These are phyloP conservation scores for Solenopsis invicta DNA, from an alignment of 1,140 invertebrate genomes.

Conservation along the genomic window DNA sequence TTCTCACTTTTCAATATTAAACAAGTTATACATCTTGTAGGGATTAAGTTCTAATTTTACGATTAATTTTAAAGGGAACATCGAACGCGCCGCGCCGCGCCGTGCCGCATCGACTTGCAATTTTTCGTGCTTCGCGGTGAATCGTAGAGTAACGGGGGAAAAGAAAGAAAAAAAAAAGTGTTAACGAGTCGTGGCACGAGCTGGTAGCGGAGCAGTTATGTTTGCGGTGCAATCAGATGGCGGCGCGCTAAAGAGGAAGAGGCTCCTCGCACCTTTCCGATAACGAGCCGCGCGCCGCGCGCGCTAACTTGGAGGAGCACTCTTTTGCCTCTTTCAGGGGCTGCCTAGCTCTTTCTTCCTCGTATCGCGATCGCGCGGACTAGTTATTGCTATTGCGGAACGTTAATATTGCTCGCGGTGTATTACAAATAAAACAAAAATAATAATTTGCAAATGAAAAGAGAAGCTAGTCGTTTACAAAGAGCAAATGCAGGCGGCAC, in stretches of 20 bases:
- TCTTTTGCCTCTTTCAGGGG: slow-evolving; percentile 56
- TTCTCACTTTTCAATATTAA: not conserved
- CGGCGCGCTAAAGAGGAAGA: slow-evolving; percentile 82
- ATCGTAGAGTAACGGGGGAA: slow-evolving; percentile 4
- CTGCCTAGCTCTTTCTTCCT: slow-evolving; percentile 25
- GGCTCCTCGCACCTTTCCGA: slow-evolving; percentile 83
- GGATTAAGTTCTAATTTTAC: slow-evolving; percentile 22
- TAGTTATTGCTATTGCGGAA: slow-evolving; percentile 19
- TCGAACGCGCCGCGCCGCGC: no score
- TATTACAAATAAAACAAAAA: not conserved
- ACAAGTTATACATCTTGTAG: no score
- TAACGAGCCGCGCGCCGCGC: slow-evolving; percentile 82
- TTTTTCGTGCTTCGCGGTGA: slow-evolving; percentile 25
- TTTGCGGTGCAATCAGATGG: slow-evolving; percentile 83
- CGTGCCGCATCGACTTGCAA: no score
- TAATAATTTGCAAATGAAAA: slow-evolving; percentile 4
- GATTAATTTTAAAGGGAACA: slow-evolving; percentile 52
- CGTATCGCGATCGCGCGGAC: slow-evolving; percentile 20
- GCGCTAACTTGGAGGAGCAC: slow-evolving; percentile 59
- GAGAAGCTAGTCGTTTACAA: not conserved
- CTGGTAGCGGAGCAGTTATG: slow-evolving; percentile 75
- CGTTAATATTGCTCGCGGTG: not conserved
- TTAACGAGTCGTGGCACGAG: slow-evolving; percentile 80
- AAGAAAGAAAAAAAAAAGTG: slow-evolving; percentile 77
- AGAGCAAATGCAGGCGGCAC: not conserved